Percentiles rank a stretch among this genome's conserved stretches.
phyloP scores from a whole-genome alignment of 2,113 vertebrate species.

The Formicarius rufipectus region DNA sequence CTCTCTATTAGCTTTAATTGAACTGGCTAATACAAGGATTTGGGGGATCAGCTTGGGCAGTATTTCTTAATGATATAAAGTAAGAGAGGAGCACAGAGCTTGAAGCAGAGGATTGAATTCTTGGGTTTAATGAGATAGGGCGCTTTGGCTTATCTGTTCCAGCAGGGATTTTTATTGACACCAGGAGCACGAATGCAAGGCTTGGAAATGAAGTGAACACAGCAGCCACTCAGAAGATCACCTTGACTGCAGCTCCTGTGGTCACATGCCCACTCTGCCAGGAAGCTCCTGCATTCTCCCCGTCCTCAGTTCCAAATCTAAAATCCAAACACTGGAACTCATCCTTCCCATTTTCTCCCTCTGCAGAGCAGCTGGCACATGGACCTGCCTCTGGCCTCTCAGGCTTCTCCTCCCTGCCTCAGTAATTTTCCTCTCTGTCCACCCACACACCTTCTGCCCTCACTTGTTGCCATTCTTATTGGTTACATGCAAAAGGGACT shows the following conservation, averaged over 20 bases:
- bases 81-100: conserved; percentile 6
- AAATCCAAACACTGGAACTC: not conserved
- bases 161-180: conserved; percentile 26
- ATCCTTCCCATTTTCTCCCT: not conserved
- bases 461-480: not conserved
- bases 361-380: not conserved
- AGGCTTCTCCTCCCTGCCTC: not conserved
- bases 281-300: not conserved
- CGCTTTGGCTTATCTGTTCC: not conserved
- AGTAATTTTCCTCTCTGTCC: not conserved
- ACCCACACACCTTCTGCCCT: not conserved
- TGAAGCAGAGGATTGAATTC: conserved; percentile 26
- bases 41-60: not conserved
- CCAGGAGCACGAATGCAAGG: not conserved
- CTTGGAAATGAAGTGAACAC: not conserved
- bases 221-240: not conserved
- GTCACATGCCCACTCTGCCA: not conserved
- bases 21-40: conserved; percentile 7
- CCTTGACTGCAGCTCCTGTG: not conserved
- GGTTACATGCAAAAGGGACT: not conserved
- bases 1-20: conserved; percentile 1
- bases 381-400: not conserved
- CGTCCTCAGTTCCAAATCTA: not conserved
- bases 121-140: not conserved
- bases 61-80: conserved; percentile 34